Evolutionary conservation across 2,797 vertebrate species (phyloP).

Genomic region (Sus cebifrons): DNA sequence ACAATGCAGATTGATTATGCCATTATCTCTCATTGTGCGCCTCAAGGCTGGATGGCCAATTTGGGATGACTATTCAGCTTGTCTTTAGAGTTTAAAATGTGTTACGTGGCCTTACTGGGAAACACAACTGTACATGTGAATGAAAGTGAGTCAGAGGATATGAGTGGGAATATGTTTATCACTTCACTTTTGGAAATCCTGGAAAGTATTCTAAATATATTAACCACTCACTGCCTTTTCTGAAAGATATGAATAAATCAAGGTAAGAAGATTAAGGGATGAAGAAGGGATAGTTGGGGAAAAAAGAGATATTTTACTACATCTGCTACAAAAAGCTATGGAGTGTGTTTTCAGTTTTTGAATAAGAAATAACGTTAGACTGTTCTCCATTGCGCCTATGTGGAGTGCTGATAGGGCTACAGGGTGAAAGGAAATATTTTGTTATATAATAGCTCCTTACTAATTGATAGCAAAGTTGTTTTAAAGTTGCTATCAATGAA

Average conservation of each 20-base stretch:
- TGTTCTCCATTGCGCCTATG: neutral
- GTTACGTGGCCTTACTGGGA: neutral
- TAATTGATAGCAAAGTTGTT: neutral
- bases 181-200: slow-evolving; percentile 46
- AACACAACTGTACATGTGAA: slow-evolving; percentile 1
- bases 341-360: neutral
- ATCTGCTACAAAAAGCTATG: neutral
- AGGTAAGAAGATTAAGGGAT: neutral
- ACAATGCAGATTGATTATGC: slow-evolving; percentile 23
- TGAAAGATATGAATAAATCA: slow-evolving; percentile 44
- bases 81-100: slow-evolving; percentile 44
- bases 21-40: neutral
- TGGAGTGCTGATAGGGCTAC: neutral
- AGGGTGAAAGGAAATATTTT: neutral
- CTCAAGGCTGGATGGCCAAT: neutral
- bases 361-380: neutral
- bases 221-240: neutral
- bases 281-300: neutral
- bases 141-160: slow-evolving; percentile 34
- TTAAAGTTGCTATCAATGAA: slow-evolving; percentile 19
- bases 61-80: neutral
- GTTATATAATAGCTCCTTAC: neutral
- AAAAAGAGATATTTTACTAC: neutral
- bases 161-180: slow-evolving; percentile 6
- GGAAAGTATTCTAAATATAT: slow-evolving; percentile 21